These are phyloP conservation scores for Drosophila watanabei DNA, from an alignment of 1,140 invertebrate species.

Conservation along the genomic window DNA sequence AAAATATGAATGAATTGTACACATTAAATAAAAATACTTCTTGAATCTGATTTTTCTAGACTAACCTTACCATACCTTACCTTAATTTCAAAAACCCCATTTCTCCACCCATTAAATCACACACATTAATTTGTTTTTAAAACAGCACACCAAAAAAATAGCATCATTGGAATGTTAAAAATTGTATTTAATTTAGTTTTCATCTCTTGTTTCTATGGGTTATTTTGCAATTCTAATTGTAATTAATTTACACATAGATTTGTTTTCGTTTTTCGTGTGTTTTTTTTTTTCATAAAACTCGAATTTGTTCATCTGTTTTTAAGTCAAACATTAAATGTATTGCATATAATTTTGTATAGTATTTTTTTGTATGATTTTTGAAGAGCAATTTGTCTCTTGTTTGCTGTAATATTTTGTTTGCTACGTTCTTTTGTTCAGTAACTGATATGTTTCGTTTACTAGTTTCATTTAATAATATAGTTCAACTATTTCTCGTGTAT, in stretches of 20 bases:
- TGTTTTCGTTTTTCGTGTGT: constrained; percentile 27
- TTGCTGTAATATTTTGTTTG: constrained; percentile 66
- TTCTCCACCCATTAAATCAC: constrained; percentile 20
- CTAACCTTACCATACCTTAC: not conserved
- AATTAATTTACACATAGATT: constrained; percentile 73
- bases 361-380: constrained; percentile 81
- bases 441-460: constrained; percentile 44
- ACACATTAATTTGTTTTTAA: constrained; percentile 63
- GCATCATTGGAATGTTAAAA: constrained; percentile 84
- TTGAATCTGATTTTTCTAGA: not conserved
- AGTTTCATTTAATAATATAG: constrained; percentile 39
- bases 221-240: constrained; percentile 39
- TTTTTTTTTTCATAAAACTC: constrained; percentile 29
- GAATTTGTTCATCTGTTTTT: constrained; percentile 29
- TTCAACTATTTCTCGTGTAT: constrained; percentile 48
- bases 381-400: constrained; percentile 75
- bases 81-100: not conserved
- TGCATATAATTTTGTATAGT: constrained; percentile 33
- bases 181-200: constrained; percentile 76
- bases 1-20: not conserved
- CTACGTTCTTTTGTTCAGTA: constrained; percentile 52
- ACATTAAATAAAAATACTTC: not conserved
- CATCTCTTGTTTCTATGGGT: constrained; percentile 19
- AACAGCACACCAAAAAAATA: constrained; percentile 84
- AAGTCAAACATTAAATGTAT: constrained; percentile 42